Evolutionary conservation across 2,797 vertebrate genomes (phyloP).

Genomic region (Hozukius guyotensis): DNA sequence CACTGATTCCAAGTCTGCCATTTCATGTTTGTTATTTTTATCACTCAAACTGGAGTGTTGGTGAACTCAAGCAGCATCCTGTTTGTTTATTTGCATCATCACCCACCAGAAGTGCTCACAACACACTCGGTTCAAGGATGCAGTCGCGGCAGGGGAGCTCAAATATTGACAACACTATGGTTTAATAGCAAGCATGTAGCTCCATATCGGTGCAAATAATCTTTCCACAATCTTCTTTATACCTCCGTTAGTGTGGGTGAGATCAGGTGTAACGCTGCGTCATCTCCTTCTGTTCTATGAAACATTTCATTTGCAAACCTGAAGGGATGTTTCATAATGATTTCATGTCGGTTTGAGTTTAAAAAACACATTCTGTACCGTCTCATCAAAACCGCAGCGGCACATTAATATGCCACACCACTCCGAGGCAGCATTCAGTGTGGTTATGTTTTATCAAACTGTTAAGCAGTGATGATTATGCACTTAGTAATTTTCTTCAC

Average conservation of each 20-base stretch:
- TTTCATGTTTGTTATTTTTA: slow-evolving; percentile 11
- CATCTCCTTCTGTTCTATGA: neutral
- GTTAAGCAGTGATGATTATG: slow-evolving; percentile 47
- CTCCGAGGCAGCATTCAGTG: slow-evolving; percentile 14
- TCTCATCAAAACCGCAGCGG: neutral
- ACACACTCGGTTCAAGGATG: slow-evolving; percentile 24
- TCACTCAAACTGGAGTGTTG: slow-evolving; percentile 1
- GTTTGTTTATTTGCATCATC: slow-evolving; percentile 44
- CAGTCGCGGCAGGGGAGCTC: slow-evolving; percentile 29
- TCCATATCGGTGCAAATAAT: neutral
- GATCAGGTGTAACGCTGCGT: neutral
- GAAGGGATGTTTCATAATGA: slow-evolving; percentile 13
- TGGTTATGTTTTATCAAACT: slow-evolving; percentile 42
- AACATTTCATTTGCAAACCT: slow-evolving; percentile 10
- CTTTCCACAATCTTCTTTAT: neutral
- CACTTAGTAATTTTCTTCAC: slow-evolving; percentile 56
- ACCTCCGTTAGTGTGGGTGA: neutral
- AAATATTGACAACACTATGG: slow-evolving; percentile 43
- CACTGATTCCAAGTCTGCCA: neutral
- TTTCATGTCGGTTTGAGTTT: neutral
- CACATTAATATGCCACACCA: slow-evolving; percentile 27
- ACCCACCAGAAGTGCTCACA: slow-evolving; percentile 12
- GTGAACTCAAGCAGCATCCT: neutral
- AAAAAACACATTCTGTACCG: neutral
- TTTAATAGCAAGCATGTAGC: slow-evolving; percentile 25